phyloP scores from a whole-genome alignment of 2,797 vertebrate species.

The Arrhamphus sclerolepis region DNA sequence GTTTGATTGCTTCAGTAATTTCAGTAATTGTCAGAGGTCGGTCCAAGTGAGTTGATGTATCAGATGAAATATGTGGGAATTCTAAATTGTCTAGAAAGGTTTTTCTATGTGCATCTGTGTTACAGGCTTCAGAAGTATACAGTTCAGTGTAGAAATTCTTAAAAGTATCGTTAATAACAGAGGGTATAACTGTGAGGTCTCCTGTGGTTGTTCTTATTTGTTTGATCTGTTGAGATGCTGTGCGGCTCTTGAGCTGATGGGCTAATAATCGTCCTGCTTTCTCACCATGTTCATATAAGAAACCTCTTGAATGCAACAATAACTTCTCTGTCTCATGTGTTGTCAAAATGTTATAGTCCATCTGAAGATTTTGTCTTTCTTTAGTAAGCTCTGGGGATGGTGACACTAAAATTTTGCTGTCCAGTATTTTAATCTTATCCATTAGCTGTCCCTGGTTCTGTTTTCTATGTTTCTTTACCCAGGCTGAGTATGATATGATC shows the following conservation, averaged over 20 bases:
- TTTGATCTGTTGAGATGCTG: neutral
- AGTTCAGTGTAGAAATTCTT: constrained; percentile 5
- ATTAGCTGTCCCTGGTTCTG: neutral
- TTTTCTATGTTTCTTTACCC: neutral
- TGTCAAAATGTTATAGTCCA: constrained; percentile 1
- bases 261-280: constrained; percentile 5
- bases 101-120: no score
- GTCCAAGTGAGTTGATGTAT: neutral
- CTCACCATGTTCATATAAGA: constrained; percentile 5
- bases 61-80: neutral
- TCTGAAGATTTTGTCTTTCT: neutral
- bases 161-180: constrained; percentile 1
- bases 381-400: neutral
- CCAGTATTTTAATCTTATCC: neutral
- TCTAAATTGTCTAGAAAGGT: neutral
- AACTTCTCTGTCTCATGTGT: neutral
- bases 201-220: neutral
- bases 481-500: neutral
- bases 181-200: neutral
- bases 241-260: neutral
- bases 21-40: neutral
- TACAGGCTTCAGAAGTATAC: constrained; percentile 4
- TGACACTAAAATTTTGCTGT: neutral
- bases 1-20: neutral
- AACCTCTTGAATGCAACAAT: neutral